phyloP scores from a whole-genome alignment of 2,888 invertebrate species.

The Acheta domesticus region DNA sequence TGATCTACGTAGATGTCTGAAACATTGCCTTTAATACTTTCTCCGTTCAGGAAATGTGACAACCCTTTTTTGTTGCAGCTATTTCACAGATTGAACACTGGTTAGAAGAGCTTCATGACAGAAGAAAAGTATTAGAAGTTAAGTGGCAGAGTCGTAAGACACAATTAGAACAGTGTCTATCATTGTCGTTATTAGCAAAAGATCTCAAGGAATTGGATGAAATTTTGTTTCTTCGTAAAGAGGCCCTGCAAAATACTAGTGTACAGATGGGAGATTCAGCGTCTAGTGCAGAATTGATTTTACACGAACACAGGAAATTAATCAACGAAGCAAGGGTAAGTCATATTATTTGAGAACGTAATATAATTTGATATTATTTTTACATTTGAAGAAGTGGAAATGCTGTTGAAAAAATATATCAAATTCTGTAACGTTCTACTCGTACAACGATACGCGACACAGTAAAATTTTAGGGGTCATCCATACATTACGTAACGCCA shows the following conservation, averaged over 20 bases:
- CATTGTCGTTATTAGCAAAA: slow-evolving; percentile 66
- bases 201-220: slow-evolving; percentile 66
- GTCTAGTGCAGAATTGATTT: slow-evolving; percentile 62
- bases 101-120: slow-evolving; percentile 72
- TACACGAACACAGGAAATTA: slow-evolving; percentile 66
- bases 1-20: too few relatives aligned
- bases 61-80: slow-evolving; percentile 46
- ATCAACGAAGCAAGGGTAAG: slow-evolving; percentile 65
- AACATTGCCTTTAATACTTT: too few relatives aligned
- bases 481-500: too few relatives aligned
- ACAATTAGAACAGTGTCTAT: slow-evolving; percentile 74
- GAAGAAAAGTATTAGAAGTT: slow-evolving; percentile 66
- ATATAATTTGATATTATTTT: too few relatives aligned
- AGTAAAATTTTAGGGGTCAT: too few relatives aligned
- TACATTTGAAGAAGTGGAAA: too few relatives aligned
- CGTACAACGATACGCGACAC: too few relatives aligned
- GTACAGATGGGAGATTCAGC: slow-evolving; percentile 70
- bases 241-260: slow-evolving; percentile 53
- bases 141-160: slow-evolving; percentile 66
- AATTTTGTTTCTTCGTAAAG: slow-evolving; percentile 55
- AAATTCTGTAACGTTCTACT: too few relatives aligned
- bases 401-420: too few relatives aligned
- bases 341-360: not conserved
- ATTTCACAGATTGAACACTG: slow-evolving; percentile 69
- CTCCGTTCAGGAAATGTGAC: too few relatives aligned